Evolutionary conservation across 2,888 invertebrate genomes (phyloP), one percentile per base, ranked within the genome.

Genomic region (Eupithecia dodoneata): DNA sequence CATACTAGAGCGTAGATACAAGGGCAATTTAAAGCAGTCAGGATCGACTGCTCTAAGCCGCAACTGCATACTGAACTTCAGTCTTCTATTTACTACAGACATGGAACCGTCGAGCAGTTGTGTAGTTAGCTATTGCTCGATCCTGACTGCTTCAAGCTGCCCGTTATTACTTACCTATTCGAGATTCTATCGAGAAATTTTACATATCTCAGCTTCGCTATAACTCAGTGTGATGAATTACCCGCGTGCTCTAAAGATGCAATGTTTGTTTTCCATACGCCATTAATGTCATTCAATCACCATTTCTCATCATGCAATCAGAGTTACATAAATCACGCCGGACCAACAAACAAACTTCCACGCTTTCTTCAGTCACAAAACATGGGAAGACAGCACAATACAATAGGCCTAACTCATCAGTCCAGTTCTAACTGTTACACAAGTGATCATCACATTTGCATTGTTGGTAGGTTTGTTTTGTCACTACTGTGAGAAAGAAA

Each of bases 311-410:
- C 75, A 76, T 65, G 72, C 75, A 79, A 77, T 75, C 73, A 77
- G 77, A 73, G 74, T 78, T 80, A 79, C 77, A 81, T 83, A 81
- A 81, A 81, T 79, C 78, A 80, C 75, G 79, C 77, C 78, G 74
- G 76, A 30, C 70, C 70, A 73, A 79, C 55, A 79, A 75, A 73
- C 76, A 86, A 83, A 79, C 77, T 73, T 81, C 80, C 80, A 84
- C 84, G 84, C 83, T 85, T 84, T 84, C 84, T 83, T 81, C 72
- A 76, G 13, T 47, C 73, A 41, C 52, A 80, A 81, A 78, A 80
- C 82, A 84, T 84, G 84, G 82, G 85, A 85, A 85, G 72, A 80
- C 30, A 72, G 47, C 73, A 81, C 81, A 79, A 79, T 78, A 81
- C 80, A 79, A 79, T 79, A 81, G 77, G 74, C 75, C 73, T 78